Evolutionary conservation across 2,797 vertebrate species (phyloP).

Genomic region (Dermochelys coriacea): DNA sequence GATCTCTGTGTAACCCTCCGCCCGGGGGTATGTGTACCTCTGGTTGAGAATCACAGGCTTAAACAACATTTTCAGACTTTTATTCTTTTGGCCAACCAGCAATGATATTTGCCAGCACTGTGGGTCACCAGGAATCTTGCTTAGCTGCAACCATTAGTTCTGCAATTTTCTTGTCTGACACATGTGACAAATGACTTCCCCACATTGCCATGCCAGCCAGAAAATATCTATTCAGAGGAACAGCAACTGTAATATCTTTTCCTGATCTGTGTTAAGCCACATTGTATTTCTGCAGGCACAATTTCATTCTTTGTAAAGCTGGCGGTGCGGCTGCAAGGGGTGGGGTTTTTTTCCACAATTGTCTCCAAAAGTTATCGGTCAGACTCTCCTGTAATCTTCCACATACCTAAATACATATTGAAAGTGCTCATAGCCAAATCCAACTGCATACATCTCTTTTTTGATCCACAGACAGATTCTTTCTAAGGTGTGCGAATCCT

Average conservation of each 20-base stretch:
- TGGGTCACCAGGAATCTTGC: background rate
- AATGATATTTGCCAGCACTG: slow-evolving; percentile 17
- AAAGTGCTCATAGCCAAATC: no score
- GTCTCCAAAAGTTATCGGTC: no score
- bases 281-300: background rate
- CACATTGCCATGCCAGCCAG: background rate
- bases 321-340: background rate
- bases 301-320: background rate
- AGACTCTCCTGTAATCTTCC: no score
- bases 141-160: background rate
- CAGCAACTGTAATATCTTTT: slow-evolving; percentile 16
- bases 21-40: no score
- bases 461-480: background rate
- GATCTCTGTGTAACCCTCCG: no score
- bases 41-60: no score
- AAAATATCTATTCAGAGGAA: slow-evolving; percentile 17
- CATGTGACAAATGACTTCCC: slow-evolving; percentile 8
- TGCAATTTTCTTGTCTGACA: slow-evolving; percentile 15
- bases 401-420: no score
- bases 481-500: background rate
- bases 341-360: no score
- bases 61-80: no score
- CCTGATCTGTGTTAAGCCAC: background rate
- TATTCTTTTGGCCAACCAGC: background rate
- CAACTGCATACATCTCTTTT: background rate